These are phyloP conservation scores for Scaptodrosophila lebanonensis DNA, from an alignment of 1,140 invertebrate species.

Conservation along the genomic window DNA sequence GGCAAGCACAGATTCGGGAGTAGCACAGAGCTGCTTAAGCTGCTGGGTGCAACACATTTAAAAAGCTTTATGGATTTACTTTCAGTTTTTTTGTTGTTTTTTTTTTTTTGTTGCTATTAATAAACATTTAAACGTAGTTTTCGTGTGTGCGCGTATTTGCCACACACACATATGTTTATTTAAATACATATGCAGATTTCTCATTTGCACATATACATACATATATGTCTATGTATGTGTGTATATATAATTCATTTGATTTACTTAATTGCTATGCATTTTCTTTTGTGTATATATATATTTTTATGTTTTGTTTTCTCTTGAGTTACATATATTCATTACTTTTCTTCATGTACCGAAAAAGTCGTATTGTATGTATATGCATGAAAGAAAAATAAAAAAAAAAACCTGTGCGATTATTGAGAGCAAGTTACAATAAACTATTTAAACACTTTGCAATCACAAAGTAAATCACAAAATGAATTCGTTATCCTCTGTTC, in stretches of 20 bases:
- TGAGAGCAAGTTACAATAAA: no score
- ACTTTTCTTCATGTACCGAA: no score
- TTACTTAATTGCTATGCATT: conserved; percentile 55
- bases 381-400: no score
- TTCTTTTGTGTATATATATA: conserved; percentile 14
- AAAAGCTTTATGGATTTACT: background rate
- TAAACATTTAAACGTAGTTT: background rate
- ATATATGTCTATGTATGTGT: conserved; percentile 36
- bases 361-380: no score
- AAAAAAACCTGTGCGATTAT: no score
- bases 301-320: conserved; percentile 7
- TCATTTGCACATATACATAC: conserved; percentile 21
- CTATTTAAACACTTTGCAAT: no score
- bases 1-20: no score
- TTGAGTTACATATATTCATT: no score
- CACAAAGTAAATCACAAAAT: no score
- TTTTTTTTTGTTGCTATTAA: background rate
- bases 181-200: conserved; percentile 49
- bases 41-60: no score
- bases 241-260: conserved; percentile 57
- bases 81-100: background rate
- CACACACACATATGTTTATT: conserved; percentile 27
- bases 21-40: no score
- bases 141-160: background rate
- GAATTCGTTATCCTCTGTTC: no score